Percentiles rank a stretch among this genome's conserved stretches.
Evolutionary conservation across 2,113 vertebrate species (phyloP).

Genomic region (Nicator chloris): DNA sequence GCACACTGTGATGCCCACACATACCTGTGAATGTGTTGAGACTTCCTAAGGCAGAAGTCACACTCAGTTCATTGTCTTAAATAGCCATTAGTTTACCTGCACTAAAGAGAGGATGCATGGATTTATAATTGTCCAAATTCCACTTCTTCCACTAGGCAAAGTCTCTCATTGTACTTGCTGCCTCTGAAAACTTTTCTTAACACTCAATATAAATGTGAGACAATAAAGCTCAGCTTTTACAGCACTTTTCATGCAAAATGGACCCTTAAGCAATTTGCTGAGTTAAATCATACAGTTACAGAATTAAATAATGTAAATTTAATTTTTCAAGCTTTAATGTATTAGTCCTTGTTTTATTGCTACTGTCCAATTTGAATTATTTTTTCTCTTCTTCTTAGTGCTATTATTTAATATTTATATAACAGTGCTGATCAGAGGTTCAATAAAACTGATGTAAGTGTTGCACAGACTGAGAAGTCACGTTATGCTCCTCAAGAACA

Average conservation of each 20-base stretch:
- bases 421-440: not conserved
- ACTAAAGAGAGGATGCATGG: not conserved
- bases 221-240: conserved; percentile 45
- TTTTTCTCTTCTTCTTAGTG: not conserved
- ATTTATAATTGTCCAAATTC: not conserved
- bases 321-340: conserved; percentile 9
- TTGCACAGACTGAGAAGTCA: not conserved
- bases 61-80: not conserved
- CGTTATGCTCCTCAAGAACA: not conserved
- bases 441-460: not conserved
- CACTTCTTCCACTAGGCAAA: not conserved
- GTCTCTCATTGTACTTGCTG: not conserved
- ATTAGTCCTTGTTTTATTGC: conserved; percentile 46
- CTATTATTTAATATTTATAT: conserved; percentile 45
- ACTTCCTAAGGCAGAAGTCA: not conserved
- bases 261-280: conserved; percentile 3
- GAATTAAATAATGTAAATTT: conserved; percentile 57
- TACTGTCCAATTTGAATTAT: conserved; percentile 21
- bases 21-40: not conserved
- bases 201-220: conserved; percentile 26
- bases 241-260: conserved; percentile 12
- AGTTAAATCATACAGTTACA: conserved; percentile 42
- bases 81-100: not conserved
- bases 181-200: conserved; percentile 18
- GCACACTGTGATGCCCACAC: not conserved